Percentiles rank a stretch among this genome's conserved stretches.
phyloP scores from a whole-genome alignment of 2,888 invertebrate species.

The Pristionchus exspectatus region DNA sequence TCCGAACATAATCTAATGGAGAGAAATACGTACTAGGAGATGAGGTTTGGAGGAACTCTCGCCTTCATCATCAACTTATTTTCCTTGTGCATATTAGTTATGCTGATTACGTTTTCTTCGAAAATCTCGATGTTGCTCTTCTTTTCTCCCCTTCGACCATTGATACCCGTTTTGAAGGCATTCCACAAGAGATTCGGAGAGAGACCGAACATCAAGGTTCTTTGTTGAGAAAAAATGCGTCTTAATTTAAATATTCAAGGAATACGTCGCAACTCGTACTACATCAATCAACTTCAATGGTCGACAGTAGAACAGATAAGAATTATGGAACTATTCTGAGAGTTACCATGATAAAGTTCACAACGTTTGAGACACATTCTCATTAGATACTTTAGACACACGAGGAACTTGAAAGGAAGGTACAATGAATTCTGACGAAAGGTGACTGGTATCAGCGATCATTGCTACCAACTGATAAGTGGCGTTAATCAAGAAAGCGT shows the following conservation, averaged over 20 bases:
- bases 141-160: conserved; percentile 63
- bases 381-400: not conserved
- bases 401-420: not conserved
- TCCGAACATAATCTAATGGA: conserved; percentile 65
- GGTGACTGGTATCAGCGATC: too few relatives aligned
- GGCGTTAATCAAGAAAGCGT: too few relatives aligned
- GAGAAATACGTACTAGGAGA: conserved; percentile 67
- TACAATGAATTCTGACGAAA: too few relatives aligned
- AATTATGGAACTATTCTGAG: not conserved
- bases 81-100: conserved; percentile 59
- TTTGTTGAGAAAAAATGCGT: not conserved
- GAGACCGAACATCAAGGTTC: conserved; percentile 62
- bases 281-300: conserved; percentile 66
- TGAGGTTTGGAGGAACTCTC: conserved; percentile 55
- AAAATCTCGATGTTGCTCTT: conserved; percentile 69
- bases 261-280: conserved; percentile 61
- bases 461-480: too few relatives aligned
- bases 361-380: not conserved
- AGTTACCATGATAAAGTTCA: not conserved
- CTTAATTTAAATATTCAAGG: conserved; percentile 9
- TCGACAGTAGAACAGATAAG: conserved; percentile 58
- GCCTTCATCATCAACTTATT: not conserved
- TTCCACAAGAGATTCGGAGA: conserved; percentile 67
- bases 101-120: conserved; percentile 73
- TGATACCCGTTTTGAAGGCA: conserved; percentile 68